A percentile compares a stretch with the other conserved stretches of the same genome.
phyloP scores from a whole-genome alignment of 2,888 invertebrate species.

The Papilio gigon region DNA sequence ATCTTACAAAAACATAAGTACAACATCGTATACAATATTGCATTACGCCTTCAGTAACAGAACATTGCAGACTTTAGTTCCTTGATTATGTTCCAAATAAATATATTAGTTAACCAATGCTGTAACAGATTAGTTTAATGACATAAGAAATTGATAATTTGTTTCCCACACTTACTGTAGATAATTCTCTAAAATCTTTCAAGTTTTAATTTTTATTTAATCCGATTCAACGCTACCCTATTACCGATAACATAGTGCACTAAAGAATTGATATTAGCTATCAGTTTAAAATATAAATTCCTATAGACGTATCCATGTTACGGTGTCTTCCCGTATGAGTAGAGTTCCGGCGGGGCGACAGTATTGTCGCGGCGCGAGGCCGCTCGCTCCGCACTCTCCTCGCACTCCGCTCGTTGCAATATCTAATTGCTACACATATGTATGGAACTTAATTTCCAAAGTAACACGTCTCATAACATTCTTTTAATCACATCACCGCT shows the following conservation, averaged over 20 bases:
- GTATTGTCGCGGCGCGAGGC: conserved; percentile 32
- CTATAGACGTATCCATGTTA: conserved; percentile 17
- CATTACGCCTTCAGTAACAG: no score
- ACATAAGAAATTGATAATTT: no score
- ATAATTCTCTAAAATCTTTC: no score
- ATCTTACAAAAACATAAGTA: no score
- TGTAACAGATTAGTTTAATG: no score
- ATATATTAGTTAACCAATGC: no score
- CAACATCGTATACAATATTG: no score
- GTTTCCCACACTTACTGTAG: no score
- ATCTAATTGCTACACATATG: conserved; percentile 31
- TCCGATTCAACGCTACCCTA: no score
- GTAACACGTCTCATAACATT: background rate
- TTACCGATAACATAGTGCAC: background rate
- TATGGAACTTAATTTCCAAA: conserved; percentile 39
- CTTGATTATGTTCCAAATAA: no score
- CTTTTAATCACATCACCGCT: background rate
- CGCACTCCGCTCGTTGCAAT: conserved; percentile 23
- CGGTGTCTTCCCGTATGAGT: conserved; percentile 8
- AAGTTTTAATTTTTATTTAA: no score
- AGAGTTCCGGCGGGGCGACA: conserved; percentile 21
- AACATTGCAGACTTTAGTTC: no score
- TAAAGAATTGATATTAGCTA: background rate
- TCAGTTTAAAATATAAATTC: background rate
- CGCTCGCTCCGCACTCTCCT: conserved; percentile 20